Conservation (phyloP, 2,888 invertebrate species). For the Campaea margaritaria region DNA sequence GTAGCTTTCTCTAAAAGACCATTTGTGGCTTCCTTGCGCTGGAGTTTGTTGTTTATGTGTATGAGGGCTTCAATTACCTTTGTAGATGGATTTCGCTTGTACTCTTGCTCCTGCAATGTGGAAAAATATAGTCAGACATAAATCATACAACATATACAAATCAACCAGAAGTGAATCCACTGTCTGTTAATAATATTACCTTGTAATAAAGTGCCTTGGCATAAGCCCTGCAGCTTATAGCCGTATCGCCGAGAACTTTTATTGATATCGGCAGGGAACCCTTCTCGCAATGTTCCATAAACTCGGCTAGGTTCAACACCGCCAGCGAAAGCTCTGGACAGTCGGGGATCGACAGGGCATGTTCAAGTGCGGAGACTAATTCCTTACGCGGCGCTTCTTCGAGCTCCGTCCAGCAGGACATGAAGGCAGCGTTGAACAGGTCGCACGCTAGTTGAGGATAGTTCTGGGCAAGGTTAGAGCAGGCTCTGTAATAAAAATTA, state of each 20-base stretch:
- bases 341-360: slow-evolving; percentile 95
- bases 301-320: slow-evolving; percentile 98
- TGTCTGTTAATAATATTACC: slow-evolving; percentile 50
- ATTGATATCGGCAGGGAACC: slow-evolving; percentile 96
- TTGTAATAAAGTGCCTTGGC: slow-evolving; percentile 88
- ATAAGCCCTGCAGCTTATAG: slow-evolving; percentile 94
- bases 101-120: slow-evolving; percentile 92
- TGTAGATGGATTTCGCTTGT: slow-evolving; percentile 87
- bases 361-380: slow-evolving; percentile 92
- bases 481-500: slow-evolving; percentile 86
- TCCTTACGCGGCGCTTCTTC: slow-evolving; percentile 93
- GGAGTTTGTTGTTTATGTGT: slow-evolving; percentile 98
- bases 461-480: slow-evolving; percentile 95
- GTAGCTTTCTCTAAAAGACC: slow-evolving; percentile 96
- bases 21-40: slow-evolving; percentile 98
- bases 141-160: background rate
- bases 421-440: slow-evolving; percentile 98
- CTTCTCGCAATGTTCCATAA: slow-evolving; percentile 99
- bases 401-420: slow-evolving; percentile 99
- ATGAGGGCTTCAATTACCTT: slow-evolving; percentile 97
- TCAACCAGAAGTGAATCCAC: background rate
- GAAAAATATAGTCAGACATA: background rate
- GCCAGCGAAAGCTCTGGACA: slow-evolving; percentile 97
- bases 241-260: slow-evolving; percentile 94
- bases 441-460: slow-evolving; percentile 97